These are phyloP conservation scores for Eupithecia subumbrata DNA, from an alignment of 2,888 invertebrate species.

Conservation along the genomic window DNA sequence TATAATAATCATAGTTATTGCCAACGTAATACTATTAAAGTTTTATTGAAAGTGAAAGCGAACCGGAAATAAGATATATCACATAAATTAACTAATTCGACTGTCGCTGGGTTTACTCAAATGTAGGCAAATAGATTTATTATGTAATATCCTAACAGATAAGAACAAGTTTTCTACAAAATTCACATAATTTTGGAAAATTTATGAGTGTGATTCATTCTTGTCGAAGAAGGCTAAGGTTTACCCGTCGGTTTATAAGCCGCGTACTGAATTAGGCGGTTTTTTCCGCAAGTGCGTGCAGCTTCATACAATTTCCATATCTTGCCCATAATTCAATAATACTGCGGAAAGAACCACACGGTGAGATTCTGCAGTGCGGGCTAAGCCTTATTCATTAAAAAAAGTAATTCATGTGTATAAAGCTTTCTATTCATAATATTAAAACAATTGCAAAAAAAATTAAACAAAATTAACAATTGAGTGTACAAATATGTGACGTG, in stretches of 20 bases:
- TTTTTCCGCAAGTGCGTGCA: too few relatives aligned
- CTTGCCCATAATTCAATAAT: too few relatives aligned
- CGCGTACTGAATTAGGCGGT: too few relatives aligned
- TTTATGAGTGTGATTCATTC: not conserved
- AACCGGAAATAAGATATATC: constrained; percentile 28
- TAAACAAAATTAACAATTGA: too few relatives aligned
- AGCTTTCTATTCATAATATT: not conserved
- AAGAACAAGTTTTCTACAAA: not conserved
- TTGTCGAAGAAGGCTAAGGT: too few relatives aligned
- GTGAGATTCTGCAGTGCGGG: too few relatives aligned
- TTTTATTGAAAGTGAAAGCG: constrained; percentile 32
- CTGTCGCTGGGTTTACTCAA: constrained; percentile 7
- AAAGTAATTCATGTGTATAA: not conserved
- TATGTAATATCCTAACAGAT: not conserved
- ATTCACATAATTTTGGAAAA: constrained; percentile 1
- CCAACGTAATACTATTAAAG: constrained; percentile 15
- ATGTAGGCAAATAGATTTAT: constrained; percentile 6
- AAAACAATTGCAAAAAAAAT: too few relatives aligned
- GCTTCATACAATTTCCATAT: too few relatives aligned
- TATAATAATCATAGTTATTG: constrained; percentile 3
- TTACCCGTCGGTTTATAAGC: too few relatives aligned
- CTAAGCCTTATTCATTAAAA: not conserved
- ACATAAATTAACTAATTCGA: constrained; percentile 11
- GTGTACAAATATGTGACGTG: too few relatives aligned
- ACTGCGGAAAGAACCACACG: too few relatives aligned